Conservation (phyloP, 2,113 vertebrate species). For the Planiliza haematocheilus region DNA sequence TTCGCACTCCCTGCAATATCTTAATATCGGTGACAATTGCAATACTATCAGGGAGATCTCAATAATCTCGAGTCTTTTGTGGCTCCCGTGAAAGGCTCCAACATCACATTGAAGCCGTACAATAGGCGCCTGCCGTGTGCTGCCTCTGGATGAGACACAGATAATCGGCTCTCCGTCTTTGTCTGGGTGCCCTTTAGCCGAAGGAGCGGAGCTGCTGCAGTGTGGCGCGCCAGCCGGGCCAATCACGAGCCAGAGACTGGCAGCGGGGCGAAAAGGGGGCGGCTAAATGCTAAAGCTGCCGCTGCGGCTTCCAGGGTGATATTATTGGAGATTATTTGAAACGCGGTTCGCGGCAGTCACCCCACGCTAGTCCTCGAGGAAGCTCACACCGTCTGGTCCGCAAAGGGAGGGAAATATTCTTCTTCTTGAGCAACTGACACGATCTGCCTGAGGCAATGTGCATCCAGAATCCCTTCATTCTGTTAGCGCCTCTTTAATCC, state of each 20-base stretch:
- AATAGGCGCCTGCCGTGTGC: conserved; percentile 54
- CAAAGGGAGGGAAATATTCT: conserved; percentile 48
- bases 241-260: conserved; percentile 41
- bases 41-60: conserved; percentile 66
- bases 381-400: conserved; percentile 46
- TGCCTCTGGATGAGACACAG: conserved; percentile 67
- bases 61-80: conserved; percentile 73
- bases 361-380: conserved; percentile 35
- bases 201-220: conserved; percentile 54
- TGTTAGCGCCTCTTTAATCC: conserved; percentile 71
- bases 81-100: conserved; percentile 64
- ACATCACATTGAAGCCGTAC: conserved; percentile 60
- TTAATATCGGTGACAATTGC: conserved; percentile 65
- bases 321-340: conserved; percentile 64
- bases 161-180: conserved; percentile 74
- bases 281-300: conserved; percentile 57
- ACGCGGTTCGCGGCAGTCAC: conserved; percentile 33
- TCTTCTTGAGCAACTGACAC: conserved; percentile 47
- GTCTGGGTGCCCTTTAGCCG: conserved; percentile 71
- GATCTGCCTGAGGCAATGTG: conserved; percentile 54
- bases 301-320: conserved; percentile 52
- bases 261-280: conserved; percentile 42
- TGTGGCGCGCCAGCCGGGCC: conserved; percentile 36
- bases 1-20: conserved; percentile 59
- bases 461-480: conserved; percentile 70